A percentile compares a stretch with the other conserved stretches of the same genome.
Evolutionary conservation across 2,113 vertebrate species (phyloP).

Genomic region (Bos javanicus): DNA sequence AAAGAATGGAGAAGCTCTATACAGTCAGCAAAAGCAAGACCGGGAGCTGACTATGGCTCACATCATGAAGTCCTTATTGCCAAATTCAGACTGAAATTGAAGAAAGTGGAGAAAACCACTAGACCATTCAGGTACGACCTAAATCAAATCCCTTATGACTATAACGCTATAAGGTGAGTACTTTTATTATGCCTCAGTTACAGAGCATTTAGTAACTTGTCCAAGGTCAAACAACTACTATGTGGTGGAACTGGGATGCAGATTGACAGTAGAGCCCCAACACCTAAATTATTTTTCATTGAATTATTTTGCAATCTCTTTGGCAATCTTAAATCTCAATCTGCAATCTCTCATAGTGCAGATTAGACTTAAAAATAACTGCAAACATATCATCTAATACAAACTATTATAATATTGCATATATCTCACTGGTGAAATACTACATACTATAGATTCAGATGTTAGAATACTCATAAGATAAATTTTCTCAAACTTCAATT

Average conservation of each 20-base stretch:
- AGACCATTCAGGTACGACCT: too few species aligned
- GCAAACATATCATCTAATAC: not conserved
- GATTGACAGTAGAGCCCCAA: not conserved
- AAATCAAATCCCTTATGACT: not conserved
- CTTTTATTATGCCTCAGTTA: not conserved
- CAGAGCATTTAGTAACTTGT: not conserved
- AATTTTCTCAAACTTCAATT: not conserved
- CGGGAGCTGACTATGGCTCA: too few species aligned
- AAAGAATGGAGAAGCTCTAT: too few species aligned
- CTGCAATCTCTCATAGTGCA: not conserved
- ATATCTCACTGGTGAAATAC: not conserved
- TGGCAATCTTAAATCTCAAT: not conserved
- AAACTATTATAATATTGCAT: not conserved
- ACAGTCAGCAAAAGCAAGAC: too few species aligned
- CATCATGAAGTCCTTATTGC: too few species aligned
- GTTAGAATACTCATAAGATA: not conserved
- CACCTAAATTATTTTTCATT: not conserved
- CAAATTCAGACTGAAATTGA: too few species aligned
- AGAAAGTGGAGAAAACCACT: too few species aligned
- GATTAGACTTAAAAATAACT: not conserved
- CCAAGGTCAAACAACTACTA: not conserved
- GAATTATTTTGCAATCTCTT: not conserved
- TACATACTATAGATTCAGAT: not conserved
- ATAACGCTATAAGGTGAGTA: not conserved
- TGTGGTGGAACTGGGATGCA: not conserved